Percentiles rank a stretch among this genome's conserved stretches.
phyloP scores from a whole-genome alignment of 2,888 invertebrate genomes.

The Macropis europaea region DNA sequence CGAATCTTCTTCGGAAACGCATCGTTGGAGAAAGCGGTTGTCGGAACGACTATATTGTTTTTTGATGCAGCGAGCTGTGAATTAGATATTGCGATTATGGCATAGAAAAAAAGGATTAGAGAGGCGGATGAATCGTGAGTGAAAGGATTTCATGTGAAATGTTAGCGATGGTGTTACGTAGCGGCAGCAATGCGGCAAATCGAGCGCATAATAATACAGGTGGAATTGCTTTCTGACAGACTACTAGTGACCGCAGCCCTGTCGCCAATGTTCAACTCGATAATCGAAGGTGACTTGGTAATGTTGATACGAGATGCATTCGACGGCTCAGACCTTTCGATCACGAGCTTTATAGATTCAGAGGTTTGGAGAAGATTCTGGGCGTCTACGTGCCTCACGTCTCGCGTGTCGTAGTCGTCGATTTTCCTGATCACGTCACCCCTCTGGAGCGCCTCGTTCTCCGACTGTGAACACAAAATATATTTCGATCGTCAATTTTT shows the following conservation, averaged over 20 bases:
- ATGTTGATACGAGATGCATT: constrained; percentile 65
- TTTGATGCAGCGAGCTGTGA: constrained; percentile 25
- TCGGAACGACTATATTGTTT: constrained; percentile 16
- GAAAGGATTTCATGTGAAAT: constrained; percentile 1
- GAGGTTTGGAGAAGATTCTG: constrained; percentile 92
- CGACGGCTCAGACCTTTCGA: constrained; percentile 85
- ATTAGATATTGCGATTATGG: constrained; percentile 38
- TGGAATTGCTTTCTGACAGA: constrained; percentile 72
- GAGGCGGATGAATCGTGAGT: no score
- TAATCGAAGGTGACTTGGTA: constrained; percentile 67
- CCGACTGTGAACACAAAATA: constrained; percentile 85
- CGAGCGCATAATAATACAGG: constrained; percentile 43
- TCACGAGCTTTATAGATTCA: constrained; percentile 89
- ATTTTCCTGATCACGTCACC: constrained; percentile 96
- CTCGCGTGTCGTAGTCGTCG: constrained; percentile 92
- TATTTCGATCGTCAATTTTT: not conserved
- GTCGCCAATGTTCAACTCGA: constrained; percentile 69
- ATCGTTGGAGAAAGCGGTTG: constrained; percentile 21
- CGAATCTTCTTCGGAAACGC: no score
- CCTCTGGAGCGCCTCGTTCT: constrained; percentile 89
- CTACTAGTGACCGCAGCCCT: constrained; percentile 72
- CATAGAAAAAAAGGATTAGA: not conserved
- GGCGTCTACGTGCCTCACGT: constrained; percentile 94
- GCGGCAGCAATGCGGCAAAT: constrained; percentile 28
- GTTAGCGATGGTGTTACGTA: constrained; percentile 26